Evolutionary conservation across 2,888 invertebrate genomes (phyloP).

Genomic region (Melitaea athalia): DNA sequence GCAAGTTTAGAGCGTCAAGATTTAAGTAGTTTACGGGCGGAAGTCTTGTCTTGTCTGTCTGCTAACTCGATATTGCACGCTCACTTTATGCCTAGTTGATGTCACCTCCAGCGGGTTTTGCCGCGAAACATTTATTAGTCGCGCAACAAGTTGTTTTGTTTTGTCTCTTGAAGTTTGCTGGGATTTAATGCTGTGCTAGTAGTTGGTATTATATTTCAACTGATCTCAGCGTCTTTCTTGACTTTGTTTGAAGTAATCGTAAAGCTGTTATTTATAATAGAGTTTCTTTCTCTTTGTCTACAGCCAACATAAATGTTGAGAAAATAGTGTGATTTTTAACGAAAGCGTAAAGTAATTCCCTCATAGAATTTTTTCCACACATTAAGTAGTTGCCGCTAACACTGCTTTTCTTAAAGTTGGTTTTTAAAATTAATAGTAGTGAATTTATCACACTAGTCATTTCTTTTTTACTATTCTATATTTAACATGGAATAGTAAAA

Average conservation of each 20-base stretch:
- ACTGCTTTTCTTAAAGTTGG: no score
- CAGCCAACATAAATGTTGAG: no score
- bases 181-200: conserved; percentile 51
- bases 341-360: no score
- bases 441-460: no score
- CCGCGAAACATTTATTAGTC: conserved; percentile 69
- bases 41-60: conserved; percentile 67
- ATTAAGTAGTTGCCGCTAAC: no score
- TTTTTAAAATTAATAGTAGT: no score
- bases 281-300: no score
- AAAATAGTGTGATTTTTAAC: no score
- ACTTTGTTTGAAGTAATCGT: neutral
- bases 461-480: no score
- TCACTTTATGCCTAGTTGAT: conserved; percentile 73
- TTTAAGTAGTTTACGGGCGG: conserved; percentile 77
- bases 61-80: conserved; percentile 77
- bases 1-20: conserved; percentile 55
- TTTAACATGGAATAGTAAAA: no score
- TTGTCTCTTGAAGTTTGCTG: conserved; percentile 42
- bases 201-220: neutral
- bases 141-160: conserved; percentile 66
- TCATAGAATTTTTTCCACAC: no score
- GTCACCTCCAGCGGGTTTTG: conserved; percentile 59
- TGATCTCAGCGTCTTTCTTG: neutral
- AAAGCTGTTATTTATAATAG: no score